These are phyloP conservation scores for Serripes groenlandicus DNA, from an alignment of 2,888 invertebrate genomes.

Conservation along the genomic window DNA sequence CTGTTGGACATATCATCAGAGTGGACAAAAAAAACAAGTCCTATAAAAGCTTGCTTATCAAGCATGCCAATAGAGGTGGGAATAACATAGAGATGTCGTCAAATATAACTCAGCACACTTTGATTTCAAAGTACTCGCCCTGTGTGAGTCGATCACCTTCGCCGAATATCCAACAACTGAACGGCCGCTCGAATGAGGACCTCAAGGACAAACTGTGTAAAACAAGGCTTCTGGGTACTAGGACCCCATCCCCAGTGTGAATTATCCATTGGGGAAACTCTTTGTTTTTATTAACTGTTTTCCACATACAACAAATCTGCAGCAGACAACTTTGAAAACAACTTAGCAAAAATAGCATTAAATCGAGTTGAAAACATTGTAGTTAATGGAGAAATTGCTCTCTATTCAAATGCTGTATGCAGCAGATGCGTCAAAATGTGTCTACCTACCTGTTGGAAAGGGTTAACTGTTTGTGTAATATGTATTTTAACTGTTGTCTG, in stretches of 20 bases:
- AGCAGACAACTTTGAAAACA: background rate
- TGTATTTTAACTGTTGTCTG: too few species aligned
- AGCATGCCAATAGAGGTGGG: constrained; percentile 51
- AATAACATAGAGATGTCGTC: constrained; percentile 69
- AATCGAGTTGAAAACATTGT: background rate
- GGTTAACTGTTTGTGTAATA: too few species aligned
- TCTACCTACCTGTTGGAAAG: too few species aligned
- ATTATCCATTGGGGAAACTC: background rate
- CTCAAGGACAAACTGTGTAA: constrained; percentile 2
- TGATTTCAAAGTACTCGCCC: constrained; percentile 74
- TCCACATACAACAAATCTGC: background rate
- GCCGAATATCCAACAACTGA: constrained; percentile 25
- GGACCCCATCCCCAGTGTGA: constrained; percentile 32
- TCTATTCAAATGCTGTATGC: too few species aligned
- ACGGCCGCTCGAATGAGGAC: constrained; percentile 38
- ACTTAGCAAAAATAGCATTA: background rate
- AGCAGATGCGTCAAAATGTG: too few species aligned
- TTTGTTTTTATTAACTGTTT: background rate
- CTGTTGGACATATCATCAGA: constrained; percentile 55
- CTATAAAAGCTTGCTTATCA: constrained; percentile 70
- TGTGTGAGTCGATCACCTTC: constrained; percentile 48
- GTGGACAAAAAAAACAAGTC: constrained; percentile 61
- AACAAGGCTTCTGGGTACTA: constrained; percentile 24
- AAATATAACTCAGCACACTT: constrained; percentile 69
- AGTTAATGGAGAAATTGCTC: background rate